Evolutionary conservation across 30 jellyfish, hydroid and myxozoan species (phyloP).

Genomic region (Turritopsis dohrnii): DNA sequence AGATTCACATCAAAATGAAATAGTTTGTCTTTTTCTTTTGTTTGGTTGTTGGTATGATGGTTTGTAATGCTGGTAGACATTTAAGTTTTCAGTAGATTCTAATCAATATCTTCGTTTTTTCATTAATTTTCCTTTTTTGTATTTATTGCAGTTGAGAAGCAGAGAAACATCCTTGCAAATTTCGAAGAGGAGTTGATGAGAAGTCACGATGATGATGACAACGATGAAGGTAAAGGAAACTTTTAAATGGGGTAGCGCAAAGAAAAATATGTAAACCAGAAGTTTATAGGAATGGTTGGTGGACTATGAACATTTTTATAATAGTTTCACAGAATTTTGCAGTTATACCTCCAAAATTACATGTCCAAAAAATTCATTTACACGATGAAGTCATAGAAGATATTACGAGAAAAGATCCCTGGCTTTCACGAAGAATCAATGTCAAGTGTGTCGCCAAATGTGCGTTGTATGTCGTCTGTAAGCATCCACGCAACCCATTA

Average conservation of each 20-base stretch:
- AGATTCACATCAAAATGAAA: neutral
- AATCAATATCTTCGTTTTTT: neutral
- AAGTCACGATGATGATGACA: neutral
- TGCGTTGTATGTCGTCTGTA: neutral
- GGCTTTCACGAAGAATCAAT: neutral
- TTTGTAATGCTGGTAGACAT: neutral
- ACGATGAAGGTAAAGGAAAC: neutral
- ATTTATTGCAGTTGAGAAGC: neutral
- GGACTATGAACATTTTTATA: neutral
- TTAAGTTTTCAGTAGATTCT: neutral
- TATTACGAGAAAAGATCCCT: neutral
- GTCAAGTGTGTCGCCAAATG: neutral
- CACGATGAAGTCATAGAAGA: neutral
- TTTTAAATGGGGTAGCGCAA: too few species aligned
- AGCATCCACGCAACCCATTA: neutral
- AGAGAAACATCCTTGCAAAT: neutral
- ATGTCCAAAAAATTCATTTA: too few species aligned
- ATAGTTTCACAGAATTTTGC: too few species aligned
- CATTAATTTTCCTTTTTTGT: too few species aligned
- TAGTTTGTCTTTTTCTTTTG: neutral
- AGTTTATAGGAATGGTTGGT: too few species aligned
- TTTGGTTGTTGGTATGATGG: neutral
- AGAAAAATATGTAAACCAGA: too few species aligned
- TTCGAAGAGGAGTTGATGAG: neutral
- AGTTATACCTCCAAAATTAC: too few species aligned